These are phyloP conservation scores for Helicoverpa assulta DNA, from an alignment of 2,888 invertebrate species.

Conservation along the genomic window DNA sequence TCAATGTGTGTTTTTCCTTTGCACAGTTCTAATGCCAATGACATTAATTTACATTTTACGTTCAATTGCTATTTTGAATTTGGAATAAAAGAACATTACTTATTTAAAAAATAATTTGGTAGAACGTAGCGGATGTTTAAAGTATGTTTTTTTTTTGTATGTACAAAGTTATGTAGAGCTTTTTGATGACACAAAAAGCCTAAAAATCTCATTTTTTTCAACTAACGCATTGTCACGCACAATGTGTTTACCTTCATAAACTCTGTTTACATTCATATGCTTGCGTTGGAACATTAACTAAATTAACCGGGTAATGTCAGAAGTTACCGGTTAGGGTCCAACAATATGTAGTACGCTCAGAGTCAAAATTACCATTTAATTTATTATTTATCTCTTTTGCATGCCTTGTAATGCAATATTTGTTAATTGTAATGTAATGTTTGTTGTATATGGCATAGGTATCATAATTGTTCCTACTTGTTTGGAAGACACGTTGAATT, in stretches of 20 bases:
- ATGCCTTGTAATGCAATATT: too few relatives aligned
- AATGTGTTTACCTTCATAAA: slow-evolving; percentile 13
- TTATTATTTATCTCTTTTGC: too few relatives aligned
- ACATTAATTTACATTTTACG: too few relatives aligned
- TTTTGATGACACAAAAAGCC: slow-evolving; percentile 12
- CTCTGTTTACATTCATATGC: neutral
- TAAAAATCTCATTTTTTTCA: slow-evolving; percentile 1
- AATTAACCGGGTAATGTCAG: slow-evolving; percentile 26
- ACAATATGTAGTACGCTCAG: neutral
- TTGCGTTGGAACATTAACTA: slow-evolving; percentile 42
- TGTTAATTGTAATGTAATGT: too few relatives aligned
- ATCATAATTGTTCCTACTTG: too few relatives aligned
- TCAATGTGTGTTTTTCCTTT: neutral
- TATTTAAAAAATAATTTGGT: too few relatives aligned
- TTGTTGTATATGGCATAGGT: too few relatives aligned
- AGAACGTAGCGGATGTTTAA: too few relatives aligned
- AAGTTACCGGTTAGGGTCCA: slow-evolving; percentile 5
- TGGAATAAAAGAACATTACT: too few relatives aligned
- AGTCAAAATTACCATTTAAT: neutral
- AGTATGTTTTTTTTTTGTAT: too few relatives aligned
- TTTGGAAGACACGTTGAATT: too few relatives aligned
- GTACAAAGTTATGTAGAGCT: slow-evolving; percentile 8
- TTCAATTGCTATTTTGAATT: neutral
- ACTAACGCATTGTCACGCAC: slow-evolving; percentile 24
- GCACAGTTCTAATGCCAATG: neutral